Base-by-base conservation (phyloP, 2,888 invertebrate species). In the Dryadula phaetusa region DNA sequence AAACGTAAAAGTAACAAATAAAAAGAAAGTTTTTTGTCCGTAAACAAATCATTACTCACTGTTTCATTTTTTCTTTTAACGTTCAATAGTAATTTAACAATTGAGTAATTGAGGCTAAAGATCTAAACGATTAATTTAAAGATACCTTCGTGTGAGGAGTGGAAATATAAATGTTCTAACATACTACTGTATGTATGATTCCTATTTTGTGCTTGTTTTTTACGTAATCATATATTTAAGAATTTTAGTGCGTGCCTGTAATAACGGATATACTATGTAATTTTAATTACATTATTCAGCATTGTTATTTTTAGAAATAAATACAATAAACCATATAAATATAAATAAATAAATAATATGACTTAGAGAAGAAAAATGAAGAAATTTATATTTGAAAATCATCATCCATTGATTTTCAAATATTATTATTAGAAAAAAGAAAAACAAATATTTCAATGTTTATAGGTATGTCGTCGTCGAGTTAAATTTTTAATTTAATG, bases 101-200 rank as follows among this genome's bases (percentile, higher is more conserved):
- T 44, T 60, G 44, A 60, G 46, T 32, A 60, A 60, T 46, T 44
- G 32, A 46, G 60, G 60, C 7, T 60, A 46, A 44, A 46, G 44
- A 46, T 18, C 20, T 32, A 46, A 60, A 18, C 60, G 32, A 46
- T 60, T 60, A 32, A 60, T 44, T 60, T 28, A 56, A n/a, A 56
- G 4, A 37, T 22, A 56, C 22, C 22, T 37, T 16, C 22, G 34
- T 40, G 22, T 10, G 22, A n/a, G 37, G 14, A 40, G 5, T 2
- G n/a, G 12, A 20, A 0, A n/a, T n/a, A 37, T 14, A 34, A 12
- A 54, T 32, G 28, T 20, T 20, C 3, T 7, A 7, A 34, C n/a
- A n/a, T n/a, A n/a, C n/a, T n/a, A n/a, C n/a, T n/a, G n/a, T n/a
- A n/a, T n/a, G n/a, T n/a, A 18, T 14, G 14, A 34, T 14, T 18